These are phyloP conservation scores for Hippocampus barbouri DNA, from an alignment of 2,113 vertebrate genomes.

Conservation along the genomic window DNA sequence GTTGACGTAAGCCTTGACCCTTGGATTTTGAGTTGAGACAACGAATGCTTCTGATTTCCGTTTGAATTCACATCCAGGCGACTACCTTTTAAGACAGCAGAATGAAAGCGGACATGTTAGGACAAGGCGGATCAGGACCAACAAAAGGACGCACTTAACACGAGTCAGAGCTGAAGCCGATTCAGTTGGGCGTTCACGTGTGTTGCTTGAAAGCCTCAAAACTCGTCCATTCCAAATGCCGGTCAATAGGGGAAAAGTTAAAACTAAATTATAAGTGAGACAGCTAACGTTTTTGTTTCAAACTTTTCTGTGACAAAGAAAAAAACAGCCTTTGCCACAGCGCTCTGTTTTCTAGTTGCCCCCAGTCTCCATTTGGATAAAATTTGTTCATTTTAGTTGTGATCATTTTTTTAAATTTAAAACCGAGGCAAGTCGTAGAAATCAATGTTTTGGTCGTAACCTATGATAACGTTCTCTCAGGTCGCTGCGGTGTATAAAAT, in stretches of 20 bases:
- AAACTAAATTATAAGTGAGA: background rate
- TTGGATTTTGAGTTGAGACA: slow-evolving; percentile 17
- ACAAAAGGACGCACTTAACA: slow-evolving; percentile 4
- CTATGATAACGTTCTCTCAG: too few relatives aligned
- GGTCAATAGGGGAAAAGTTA: too few relatives aligned
- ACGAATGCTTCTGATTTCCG: slow-evolving; percentile 21
- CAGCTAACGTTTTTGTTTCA: background rate
- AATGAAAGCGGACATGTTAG: slow-evolving; percentile 18
- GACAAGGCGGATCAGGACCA: slow-evolving; percentile 23
- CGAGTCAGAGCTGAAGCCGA: background rate
- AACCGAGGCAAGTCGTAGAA: too few relatives aligned
- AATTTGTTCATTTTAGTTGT: background rate
- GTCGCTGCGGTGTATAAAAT: too few relatives aligned
- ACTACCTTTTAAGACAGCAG: slow-evolving; percentile 28
- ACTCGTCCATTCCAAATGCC: background rate
- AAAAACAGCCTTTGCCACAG: too few relatives aligned
- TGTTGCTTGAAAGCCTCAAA: background rate
- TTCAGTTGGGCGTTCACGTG: slow-evolving; percentile 9
- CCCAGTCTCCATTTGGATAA: background rate
- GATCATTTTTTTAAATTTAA: too few relatives aligned
- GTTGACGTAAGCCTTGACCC: slow-evolving; percentile 17
- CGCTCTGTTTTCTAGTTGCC: background rate
- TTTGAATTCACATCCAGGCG: slow-evolving; percentile 44
- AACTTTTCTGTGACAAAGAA: background rate
- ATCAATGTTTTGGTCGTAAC: too few relatives aligned